phyloP scores from a whole-genome alignment of 2,797 vertebrate genomes.

The Sebastes minor region DNA sequence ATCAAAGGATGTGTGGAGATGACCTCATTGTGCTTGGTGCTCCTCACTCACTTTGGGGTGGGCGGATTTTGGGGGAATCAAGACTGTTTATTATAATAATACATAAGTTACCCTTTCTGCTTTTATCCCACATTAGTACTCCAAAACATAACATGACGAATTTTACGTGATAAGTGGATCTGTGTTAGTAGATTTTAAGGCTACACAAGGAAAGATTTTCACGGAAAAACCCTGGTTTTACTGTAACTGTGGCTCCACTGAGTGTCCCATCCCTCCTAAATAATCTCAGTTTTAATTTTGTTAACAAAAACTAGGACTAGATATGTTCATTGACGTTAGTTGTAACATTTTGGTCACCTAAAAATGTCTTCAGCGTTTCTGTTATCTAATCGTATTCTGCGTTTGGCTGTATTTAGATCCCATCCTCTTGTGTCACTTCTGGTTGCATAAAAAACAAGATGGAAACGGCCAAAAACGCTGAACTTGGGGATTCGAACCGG shows the following conservation, averaged over 20 bases:
- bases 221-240: not conserved
- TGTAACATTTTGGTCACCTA: too few species aligned
- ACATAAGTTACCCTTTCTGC: not conserved
- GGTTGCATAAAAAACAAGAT: too few species aligned
- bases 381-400: too few species aligned
- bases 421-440: too few species aligned
- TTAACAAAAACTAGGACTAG: not conserved
- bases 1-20: conserved; percentile 68
- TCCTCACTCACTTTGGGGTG: conserved; percentile 8
- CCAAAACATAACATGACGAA: not conserved
- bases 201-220: not conserved
- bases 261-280: not conserved
- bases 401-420: too few species aligned
- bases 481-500: too few species aligned
- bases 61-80: not conserved
- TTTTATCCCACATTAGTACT: not conserved
- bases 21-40: conserved; percentile 66
- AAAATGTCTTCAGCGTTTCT: too few species aligned
- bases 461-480: too few species aligned
- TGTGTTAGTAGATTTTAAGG: not conserved
- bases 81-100: not conserved
- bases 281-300: not conserved
- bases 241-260: not conserved
- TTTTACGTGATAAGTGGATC: not conserved
- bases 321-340: too few species aligned